These are phyloP conservation scores for Mamestra brassicae DNA, from an alignment of 2,888 invertebrate species.

Conservation along the genomic window DNA sequence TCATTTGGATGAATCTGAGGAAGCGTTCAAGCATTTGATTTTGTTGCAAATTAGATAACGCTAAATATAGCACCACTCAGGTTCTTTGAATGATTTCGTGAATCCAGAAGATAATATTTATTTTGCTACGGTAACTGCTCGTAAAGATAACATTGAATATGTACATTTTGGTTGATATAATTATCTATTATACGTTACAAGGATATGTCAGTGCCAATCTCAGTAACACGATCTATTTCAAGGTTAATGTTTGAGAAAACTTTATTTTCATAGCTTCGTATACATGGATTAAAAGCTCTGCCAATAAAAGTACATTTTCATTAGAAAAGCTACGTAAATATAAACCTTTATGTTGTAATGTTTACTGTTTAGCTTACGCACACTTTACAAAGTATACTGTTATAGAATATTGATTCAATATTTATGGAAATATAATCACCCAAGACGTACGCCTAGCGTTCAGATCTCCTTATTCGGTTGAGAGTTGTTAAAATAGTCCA, in stretches of 20 bases:
- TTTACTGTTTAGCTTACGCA: constrained; percentile 29
- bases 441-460: constrained; percentile 69
- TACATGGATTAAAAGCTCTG: neutral
- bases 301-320: constrained; percentile 6
- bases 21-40: neutral
- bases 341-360: constrained; percentile 17
- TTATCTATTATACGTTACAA: constrained; percentile 19
- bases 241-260: constrained; percentile 16
- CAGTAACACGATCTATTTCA: constrained; percentile 2
- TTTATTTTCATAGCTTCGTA: constrained; percentile 11
- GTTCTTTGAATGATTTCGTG: constrained; percentile 28
- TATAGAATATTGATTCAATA: constrained; percentile 54
- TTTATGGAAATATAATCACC: constrained; percentile 72
- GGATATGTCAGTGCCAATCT: constrained; percentile 6
- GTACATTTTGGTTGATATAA: constrained; percentile 16
- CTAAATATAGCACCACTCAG: constrained; percentile 16
- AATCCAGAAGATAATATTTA: constrained; percentile 39
- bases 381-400: constrained; percentile 55
- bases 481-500: constrained; percentile 73
- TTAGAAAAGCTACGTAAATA: constrained; percentile 12
- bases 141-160: constrained; percentile 28
- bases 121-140: constrained; percentile 21
- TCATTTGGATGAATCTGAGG: constrained; percentile 6
- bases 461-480: constrained; percentile 74
- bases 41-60: constrained; percentile 25